phyloP scores from a whole-genome alignment of 2,797 vertebrate genomes.

The Gymnopithys bicolor region DNA sequence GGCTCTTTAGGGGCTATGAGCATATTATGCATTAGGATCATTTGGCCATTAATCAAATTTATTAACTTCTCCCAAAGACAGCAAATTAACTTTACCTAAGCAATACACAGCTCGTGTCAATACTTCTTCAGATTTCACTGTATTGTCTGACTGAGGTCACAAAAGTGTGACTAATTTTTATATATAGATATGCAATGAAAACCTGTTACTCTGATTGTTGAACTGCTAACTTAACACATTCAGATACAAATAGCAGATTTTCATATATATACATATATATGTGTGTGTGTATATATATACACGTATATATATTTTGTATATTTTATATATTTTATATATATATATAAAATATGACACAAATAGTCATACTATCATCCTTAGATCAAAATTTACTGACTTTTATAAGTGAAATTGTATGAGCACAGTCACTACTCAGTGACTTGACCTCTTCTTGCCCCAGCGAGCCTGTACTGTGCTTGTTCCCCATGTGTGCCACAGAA shows the following conservation, averaged over 20 bases:
- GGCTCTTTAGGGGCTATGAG: background rate
- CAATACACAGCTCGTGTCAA: background rate
- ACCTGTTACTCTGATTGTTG: background rate
- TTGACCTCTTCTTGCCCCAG: background rate
- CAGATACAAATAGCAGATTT: background rate
- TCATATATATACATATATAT: background rate
- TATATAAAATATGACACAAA: background rate
- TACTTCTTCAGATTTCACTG: background rate
- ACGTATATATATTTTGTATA: too few species aligned
- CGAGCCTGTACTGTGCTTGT: background rate
- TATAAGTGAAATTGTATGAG: background rate
- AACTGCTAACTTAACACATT: background rate
- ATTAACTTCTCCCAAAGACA: background rate
- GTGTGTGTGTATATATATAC: too few species aligned
- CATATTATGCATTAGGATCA: background rate
- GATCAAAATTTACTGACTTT: background rate
- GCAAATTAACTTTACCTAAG: background rate
- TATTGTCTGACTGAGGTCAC: background rate
- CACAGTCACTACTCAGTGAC: background rate
- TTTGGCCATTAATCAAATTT: background rate
- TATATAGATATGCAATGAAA: background rate
- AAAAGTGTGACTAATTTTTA: background rate
- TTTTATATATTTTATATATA: too few species aligned
- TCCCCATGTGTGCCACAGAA: background rate
- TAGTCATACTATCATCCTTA: background rate